Percentiles rank a stretch among this genome's conserved stretches.
Conservation (phyloP, 2,113 vertebrate species). For the Hyaena hyaena region DNA sequence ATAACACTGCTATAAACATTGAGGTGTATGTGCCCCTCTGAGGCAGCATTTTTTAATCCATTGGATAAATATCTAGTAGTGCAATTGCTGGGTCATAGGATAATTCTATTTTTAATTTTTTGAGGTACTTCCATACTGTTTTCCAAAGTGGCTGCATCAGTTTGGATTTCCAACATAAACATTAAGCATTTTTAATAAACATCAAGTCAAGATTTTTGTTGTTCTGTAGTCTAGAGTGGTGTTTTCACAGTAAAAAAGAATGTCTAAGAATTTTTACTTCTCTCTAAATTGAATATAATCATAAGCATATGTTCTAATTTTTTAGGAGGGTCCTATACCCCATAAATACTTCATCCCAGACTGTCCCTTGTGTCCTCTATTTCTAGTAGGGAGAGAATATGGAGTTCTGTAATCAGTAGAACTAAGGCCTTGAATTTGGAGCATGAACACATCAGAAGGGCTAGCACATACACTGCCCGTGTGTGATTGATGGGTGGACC, state of each 20-base stretch:
- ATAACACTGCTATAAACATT: too few relatives aligned
- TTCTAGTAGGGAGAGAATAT: background rate
- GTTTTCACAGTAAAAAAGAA: background rate
- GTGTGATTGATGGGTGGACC: background rate
- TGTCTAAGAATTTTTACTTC: background rate
- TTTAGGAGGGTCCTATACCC: background rate
- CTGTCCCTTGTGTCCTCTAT: background rate
- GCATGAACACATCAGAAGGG: background rate
- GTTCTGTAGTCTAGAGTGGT: background rate
- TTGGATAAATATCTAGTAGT: too few relatives aligned
- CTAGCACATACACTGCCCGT: accelerated
- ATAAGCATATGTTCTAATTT: background rate
- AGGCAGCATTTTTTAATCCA: too few relatives aligned
- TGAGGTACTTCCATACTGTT: too few relatives aligned
- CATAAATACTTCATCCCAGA: background rate
- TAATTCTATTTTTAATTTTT: too few relatives aligned
- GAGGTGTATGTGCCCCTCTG: too few relatives aligned
- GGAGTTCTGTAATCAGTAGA: too few relatives aligned
- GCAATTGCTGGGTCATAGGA: too few relatives aligned
- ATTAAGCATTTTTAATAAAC: background rate
- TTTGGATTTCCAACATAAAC: background rate
- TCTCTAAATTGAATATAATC: background rate
- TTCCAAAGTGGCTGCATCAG: too few relatives aligned
- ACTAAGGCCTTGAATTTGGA: background rate
- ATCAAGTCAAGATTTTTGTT: background rate